phyloP scores from a whole-genome alignment of 2,888 invertebrate species.

The Acleris sparsana region DNA sequence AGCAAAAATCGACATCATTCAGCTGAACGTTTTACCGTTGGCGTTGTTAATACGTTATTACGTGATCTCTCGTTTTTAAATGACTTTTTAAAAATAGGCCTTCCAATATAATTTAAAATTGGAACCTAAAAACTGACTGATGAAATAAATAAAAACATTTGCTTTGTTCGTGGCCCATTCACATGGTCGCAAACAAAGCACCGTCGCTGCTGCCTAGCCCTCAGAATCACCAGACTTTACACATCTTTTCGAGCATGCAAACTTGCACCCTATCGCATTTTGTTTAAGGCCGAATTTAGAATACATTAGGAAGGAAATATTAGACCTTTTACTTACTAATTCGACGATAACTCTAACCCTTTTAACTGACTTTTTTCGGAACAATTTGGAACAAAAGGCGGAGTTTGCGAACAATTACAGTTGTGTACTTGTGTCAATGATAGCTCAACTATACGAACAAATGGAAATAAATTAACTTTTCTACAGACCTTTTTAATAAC shows the following conservation, averaged over 20 bases:
- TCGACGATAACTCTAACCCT: background rate
- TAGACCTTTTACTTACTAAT: background rate
- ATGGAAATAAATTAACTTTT: background rate
- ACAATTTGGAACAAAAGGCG: slow-evolving; percentile 16
- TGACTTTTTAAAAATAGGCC: too few relatives aligned
- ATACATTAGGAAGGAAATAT: too few relatives aligned
- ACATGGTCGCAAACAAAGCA: slow-evolving; percentile 9
- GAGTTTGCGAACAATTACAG: slow-evolving; percentile 6
- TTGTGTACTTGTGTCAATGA: background rate
- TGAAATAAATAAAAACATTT: slow-evolving; percentile 11
- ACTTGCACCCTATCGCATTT: too few relatives aligned
- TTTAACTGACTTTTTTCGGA: slow-evolving; percentile 8
- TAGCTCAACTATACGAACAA: background rate
- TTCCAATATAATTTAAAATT: too few relatives aligned
- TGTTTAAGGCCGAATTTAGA: too few relatives aligned
- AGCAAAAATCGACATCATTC: too few relatives aligned
- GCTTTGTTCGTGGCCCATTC: slow-evolving; percentile 3
- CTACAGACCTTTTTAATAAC: background rate
- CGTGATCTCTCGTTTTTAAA: too few relatives aligned
- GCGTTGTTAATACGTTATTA: too few relatives aligned
- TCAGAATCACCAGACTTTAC: too few relatives aligned
- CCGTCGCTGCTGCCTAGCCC: too few relatives aligned
- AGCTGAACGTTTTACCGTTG: too few relatives aligned
- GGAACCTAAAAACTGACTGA: background rate
- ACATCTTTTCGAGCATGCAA: too few relatives aligned